Evolutionary conservation across 1,140 invertebrate genomes (phyloP).

Genomic region (Chymomyza costata): DNA sequence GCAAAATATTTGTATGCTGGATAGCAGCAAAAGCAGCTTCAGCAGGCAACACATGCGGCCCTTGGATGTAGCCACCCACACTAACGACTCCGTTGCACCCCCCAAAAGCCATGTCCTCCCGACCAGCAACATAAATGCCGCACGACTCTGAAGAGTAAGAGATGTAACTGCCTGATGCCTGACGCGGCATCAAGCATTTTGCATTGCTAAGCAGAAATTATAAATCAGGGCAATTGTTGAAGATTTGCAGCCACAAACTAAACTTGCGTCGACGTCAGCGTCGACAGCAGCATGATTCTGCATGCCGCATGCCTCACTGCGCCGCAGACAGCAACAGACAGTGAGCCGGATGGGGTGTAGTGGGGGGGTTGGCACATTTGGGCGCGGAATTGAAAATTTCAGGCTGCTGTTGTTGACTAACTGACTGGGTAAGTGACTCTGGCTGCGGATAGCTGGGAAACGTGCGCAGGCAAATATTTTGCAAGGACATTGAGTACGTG

Average conservation of each 20-base stretch:
- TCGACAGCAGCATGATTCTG: not conserved
- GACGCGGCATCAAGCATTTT: conserved; percentile 69
- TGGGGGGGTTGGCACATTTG: conserved; percentile 18
- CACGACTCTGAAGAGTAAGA: not conserved
- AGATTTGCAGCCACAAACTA: conserved; percentile 73
- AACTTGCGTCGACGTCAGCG: conserved; percentile 32
- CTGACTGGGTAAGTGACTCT: conserved; percentile 38
- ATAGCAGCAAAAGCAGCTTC: not conserved
- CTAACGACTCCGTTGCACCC: not conserved
- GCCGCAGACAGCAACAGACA: not conserved
- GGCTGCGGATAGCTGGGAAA: conserved; percentile 44
- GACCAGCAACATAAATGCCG: not conserved
- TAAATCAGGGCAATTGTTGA: conserved; percentile 73
- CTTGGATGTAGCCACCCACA: conserved; percentile 43
- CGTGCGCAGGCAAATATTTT: conserved; percentile 63
- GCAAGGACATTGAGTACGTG: conserved; percentile 44
- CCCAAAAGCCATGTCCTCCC: conserved; percentile 6
- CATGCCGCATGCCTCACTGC: not conserved
- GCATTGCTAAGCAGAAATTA: conserved; percentile 73
- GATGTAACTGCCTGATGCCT: conserved; percentile 24
- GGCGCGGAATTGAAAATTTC: conserved; percentile 44
- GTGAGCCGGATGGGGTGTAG: not conserved
- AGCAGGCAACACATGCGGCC: conserved; percentile 64
- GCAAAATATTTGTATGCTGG: conserved; percentile 71
- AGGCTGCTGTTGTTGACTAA: conserved; percentile 35